Evolutionary conservation across 2,888 invertebrate genomes (phyloP), one percentile per base, ranked within the genome.

Genomic region (Ferrisia virgata): DNA sequence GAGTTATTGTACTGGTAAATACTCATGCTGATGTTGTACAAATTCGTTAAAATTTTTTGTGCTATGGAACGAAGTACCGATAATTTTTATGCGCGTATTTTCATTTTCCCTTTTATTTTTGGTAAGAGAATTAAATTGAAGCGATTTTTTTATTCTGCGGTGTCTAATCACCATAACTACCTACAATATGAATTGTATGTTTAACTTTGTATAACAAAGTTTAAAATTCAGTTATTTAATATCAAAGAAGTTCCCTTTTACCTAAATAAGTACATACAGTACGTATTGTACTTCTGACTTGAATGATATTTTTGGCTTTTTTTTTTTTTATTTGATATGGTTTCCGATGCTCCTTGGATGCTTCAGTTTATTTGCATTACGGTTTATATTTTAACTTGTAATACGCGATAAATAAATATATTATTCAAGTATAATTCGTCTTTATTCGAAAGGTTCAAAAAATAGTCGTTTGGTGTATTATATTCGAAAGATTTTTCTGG

Each of bases 361-460:
- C 36, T 36, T 36, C 6, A 36, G 33, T 76, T 76, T 76, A 76
- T 15, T 36, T 76, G 33, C 36, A n/a, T 76, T 22, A 76, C 28
- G 72, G 31, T 76, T 76, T 36, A 76, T 18, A n/a, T 33, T 76
- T 76, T 33, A 36, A 76, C 53, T 22, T 76, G 72, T 76, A 76
- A 76, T 76, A 76, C 9, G 72, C 72, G 72, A 76, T 76, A 76
- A 76, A 76, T 76, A 76, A 76, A 76, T 76, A 76, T 76, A 76
- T 76, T 76, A 76, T 36, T 36, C 31, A 76, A 76, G 18, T 76
- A 76, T 22, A 8, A 6, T 18, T 76, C 28, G 33, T 76, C 36
- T 36, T 18, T 13, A 53, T 53, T 53, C 53, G 13, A 53, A n/a
- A n/a, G n/a, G n/a, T n/a, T n/a, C n/a, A n/a, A n/a, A n/a, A n/a